Evolutionary conservation across 2,113 vertebrate genomes (phyloP), one percentile per base, ranked within the genome.

Genomic region (Trichechus manatus): DNA sequence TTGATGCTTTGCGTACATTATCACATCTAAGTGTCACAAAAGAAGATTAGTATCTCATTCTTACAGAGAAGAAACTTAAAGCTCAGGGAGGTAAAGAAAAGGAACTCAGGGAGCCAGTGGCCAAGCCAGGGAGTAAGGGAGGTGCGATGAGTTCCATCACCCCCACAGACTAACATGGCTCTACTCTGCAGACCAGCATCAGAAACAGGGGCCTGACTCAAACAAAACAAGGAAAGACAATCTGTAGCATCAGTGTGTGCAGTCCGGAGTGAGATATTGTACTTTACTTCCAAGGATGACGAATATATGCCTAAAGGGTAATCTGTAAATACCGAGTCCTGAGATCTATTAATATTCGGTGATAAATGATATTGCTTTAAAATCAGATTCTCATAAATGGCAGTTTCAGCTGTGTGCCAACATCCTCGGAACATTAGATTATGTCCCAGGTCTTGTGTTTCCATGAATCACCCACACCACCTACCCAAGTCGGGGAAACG

Each of bases 331-430:
- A 81, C 68, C 50, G 17, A 88, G 56, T 53, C 66, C n/a, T 0
- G 8, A 70, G 61, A 31, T 92, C 82, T 82, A 56, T 70, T 84
- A 88, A 94, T 63, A 59, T 13, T 75, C 93, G 66, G 1, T 68
- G 88, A 90, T 85, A 66, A 82, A 79, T 13, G 27, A 39, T 68
- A 14, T 33, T 79, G 82, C 74, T 88, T 94, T 86, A 66, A 33
- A 77, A 82, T 84, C 87, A 93, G 64, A 89, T 72, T 33, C 75
- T 70, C 19, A n/a, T 5, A 22, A 66, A 68, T n/a, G 53, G 66
- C 82, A 82, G 36, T 63, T 92, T 77, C 61, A 20, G 19, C 59
- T 13, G 7, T 17, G 6, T 20, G 81, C 47, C 50, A 39, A 44
- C 72, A 83, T 66, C 86, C 72, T 0, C 0, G 74, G 87, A 91